Evolutionary conservation across 2,888 invertebrate genomes (phyloP).

Genomic region (Latheticus oryzae): DNA sequence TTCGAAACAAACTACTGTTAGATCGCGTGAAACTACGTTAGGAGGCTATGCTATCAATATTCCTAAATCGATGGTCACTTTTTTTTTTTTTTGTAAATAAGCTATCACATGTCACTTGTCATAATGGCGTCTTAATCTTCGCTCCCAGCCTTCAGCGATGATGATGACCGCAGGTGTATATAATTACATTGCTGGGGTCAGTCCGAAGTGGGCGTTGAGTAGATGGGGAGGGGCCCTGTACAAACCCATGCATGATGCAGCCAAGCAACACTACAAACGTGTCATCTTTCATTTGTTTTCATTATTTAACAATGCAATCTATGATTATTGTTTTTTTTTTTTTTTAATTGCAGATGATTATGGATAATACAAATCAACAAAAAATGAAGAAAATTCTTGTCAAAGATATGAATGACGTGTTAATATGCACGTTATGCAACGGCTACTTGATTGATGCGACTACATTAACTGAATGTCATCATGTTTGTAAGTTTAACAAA

Average conservation of each 20-base stretch:
- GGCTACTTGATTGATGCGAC: slow-evolving; percentile 96
- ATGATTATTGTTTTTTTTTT: slow-evolving; percentile 5
- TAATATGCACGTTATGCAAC: slow-evolving; percentile 89
- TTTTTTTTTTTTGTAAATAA: too few relatives aligned
- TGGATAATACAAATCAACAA: slow-evolving; percentile 18
- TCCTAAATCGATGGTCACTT: too few relatives aligned
- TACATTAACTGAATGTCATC: slow-evolving; percentile 93
- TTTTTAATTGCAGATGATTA: slow-evolving; percentile 37
- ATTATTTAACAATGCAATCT: too few relatives aligned
- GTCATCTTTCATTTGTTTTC: not conserved
- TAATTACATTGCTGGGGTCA: slow-evolving; percentile 54
- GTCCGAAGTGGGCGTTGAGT: slow-evolving; percentile 60
- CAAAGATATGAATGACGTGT: slow-evolving; percentile 82
- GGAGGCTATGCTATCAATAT: too few relatives aligned
- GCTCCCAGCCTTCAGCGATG: not conserved
- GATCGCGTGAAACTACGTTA: too few relatives aligned
- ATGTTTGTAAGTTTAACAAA: slow-evolving; percentile 84
- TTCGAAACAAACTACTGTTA: too few relatives aligned
- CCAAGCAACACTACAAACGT: slow-evolving; percentile 32
- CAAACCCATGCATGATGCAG: slow-evolving; percentile 37
- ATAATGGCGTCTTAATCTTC: too few relatives aligned
- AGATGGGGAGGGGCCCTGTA: slow-evolving; percentile 57
- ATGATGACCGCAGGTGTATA: slow-evolving; percentile 10
- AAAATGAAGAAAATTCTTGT: slow-evolving; percentile 71
- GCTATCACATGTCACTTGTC: too few relatives aligned